Evolutionary conservation across 2,113 vertebrate species (phyloP).

Genomic region (Gallinago jamesoni): DNA sequence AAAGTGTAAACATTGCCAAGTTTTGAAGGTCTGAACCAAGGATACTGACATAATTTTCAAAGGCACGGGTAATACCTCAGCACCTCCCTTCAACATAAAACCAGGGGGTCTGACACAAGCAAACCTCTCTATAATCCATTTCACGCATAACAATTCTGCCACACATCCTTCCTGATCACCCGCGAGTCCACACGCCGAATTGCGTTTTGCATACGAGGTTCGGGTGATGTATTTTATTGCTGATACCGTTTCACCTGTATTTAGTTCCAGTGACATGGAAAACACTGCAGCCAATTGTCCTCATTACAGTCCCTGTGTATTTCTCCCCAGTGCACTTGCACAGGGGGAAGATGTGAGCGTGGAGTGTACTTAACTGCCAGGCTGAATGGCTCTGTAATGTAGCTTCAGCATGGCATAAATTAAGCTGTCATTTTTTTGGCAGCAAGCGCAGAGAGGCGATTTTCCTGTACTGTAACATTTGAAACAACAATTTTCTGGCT

Average conservation of each 20-base stretch:
- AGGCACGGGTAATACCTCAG: conserved; percentile 63
- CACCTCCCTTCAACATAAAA: conserved; percentile 72
- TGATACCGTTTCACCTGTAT: conserved; percentile 76
- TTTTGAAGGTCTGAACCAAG: conserved; percentile 81
- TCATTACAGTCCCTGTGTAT: conserved; percentile 75
- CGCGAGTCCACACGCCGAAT: neutral
- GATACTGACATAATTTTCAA: conserved; percentile 80
- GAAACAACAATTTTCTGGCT: conserved; percentile 87
- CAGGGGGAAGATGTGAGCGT: conserved; percentile 71
- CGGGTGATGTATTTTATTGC: conserved; percentile 68
- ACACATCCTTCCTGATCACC: conserved; percentile 15
- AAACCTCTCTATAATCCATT: conserved; percentile 38
- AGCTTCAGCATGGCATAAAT: conserved; percentile 87
- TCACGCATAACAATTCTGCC: conserved; percentile 49
- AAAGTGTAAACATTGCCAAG: conserved; percentile 74
- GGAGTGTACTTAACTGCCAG: conserved; percentile 82
- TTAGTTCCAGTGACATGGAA: conserved; percentile 77
- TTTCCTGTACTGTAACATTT: conserved; percentile 87
- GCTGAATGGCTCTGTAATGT: conserved; percentile 85
- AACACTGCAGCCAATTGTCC: conserved; percentile 77
- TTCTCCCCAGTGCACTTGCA: conserved; percentile 75
- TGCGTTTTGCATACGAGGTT: conserved; percentile 59
- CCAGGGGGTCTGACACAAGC: conserved; percentile 55
- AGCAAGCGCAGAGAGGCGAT: conserved; percentile 84
- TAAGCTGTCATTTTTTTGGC: conserved; percentile 90